Percentiles rank a stretch among this genome's conserved stretches.
phyloP scores from a whole-genome alignment of 2,113 vertebrate species.

The Platysteira castanea region DNA sequence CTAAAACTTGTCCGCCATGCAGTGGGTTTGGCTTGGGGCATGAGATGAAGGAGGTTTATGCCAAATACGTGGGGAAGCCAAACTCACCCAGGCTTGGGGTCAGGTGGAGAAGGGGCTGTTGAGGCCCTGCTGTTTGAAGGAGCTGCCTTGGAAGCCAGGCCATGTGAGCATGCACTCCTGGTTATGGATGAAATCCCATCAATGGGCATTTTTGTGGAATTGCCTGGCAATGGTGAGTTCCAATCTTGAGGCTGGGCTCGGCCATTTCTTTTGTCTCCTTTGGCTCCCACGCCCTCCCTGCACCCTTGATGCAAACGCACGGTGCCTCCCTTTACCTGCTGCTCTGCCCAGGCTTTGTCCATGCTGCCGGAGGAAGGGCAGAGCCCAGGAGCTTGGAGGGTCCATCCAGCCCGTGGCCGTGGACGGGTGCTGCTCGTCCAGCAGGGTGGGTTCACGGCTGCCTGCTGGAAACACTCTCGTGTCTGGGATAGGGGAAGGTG shows the following conservation, averaged over 20 bases:
- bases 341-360: not conserved
- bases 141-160: not conserved
- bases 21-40: not conserved
- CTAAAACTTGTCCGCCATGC: not conserved
- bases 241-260: not conserved
- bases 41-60: not conserved
- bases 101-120: not conserved
- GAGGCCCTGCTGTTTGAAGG: not conserved
- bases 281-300: not conserved
- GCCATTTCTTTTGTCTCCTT: slow-evolving; percentile 24
- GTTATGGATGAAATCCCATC: slow-evolving; percentile 42
- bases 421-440: not conserved
- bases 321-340: not conserved
- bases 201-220: slow-evolving; percentile 6
- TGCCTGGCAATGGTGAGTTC: not conserved
- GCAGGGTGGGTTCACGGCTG: not conserved
- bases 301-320: fast-evolving
- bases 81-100: fast-evolving
- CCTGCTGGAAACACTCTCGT: not conserved
- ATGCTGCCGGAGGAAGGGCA: fast-evolving
- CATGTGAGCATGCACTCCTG: fast-evolving
- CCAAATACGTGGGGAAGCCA: not conserved
- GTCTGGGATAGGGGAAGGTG: not conserved
- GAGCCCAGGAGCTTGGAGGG: not conserved
- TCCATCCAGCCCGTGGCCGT: not conserved